Conservation (phyloP, 2,113 vertebrate genomes). For the Ceyx margarethae region DNA sequence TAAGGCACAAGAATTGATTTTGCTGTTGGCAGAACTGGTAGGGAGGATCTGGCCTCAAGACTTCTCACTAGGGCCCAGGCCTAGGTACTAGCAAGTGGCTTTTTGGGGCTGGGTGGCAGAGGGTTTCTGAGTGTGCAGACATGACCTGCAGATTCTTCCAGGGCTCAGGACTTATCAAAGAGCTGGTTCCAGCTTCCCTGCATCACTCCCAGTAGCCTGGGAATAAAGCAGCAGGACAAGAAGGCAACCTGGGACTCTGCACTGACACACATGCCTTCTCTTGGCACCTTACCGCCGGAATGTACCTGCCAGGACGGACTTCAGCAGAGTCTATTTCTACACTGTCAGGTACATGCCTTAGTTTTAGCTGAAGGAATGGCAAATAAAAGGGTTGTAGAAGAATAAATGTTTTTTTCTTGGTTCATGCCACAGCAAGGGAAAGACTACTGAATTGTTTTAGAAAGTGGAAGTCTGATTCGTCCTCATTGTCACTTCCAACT, state of each 20-base stretch:
- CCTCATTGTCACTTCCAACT: slow-evolving; percentile 65
- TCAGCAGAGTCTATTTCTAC: background rate
- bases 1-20: background rate
- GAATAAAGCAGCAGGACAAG: background rate
- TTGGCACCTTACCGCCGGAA: background rate
- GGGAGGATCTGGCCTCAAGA: background rate
- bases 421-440: slow-evolving; percentile 40
- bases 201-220: background rate
- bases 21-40: background rate
- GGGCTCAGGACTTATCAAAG: background rate
- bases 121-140: background rate
- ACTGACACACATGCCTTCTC: background rate
- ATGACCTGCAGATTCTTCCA: background rate
- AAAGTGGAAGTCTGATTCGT: slow-evolving; percentile 54
- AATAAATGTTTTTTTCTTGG: slow-evolving; percentile 41
- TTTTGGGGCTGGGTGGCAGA: background rate
- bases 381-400: background rate
- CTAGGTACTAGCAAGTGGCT: background rate
- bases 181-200: background rate
- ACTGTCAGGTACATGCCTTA: background rate
- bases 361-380: background rate
- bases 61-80: background rate
- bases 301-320: background rate
- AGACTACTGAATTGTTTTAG: slow-evolving; percentile 44
- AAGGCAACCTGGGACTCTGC: background rate